These are phyloP conservation scores for Vipera ursinii DNA, from an alignment of 2,797 vertebrate genomes.

Conservation along the genomic window DNA sequence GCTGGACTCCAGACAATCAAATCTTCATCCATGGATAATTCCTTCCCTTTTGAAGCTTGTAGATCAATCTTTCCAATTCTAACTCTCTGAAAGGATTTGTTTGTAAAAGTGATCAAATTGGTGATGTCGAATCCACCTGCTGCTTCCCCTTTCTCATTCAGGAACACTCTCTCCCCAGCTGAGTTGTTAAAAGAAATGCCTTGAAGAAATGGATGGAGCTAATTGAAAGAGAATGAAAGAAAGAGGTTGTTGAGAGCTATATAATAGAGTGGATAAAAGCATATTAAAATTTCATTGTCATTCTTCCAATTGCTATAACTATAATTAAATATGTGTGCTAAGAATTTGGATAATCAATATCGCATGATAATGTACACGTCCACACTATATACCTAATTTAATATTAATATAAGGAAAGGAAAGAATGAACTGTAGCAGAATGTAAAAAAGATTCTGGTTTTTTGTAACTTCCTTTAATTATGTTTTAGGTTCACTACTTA, in stretches of 20 bases:
- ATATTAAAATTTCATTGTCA: background rate
- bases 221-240: background rate
- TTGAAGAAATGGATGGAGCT: background rate
- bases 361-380: background rate
- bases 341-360: too few species aligned
- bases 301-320: background rate
- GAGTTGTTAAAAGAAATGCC: background rate
- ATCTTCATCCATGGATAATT: background rate
- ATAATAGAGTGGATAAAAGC: too few species aligned
- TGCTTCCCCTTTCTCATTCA: too few species aligned
- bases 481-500: background rate
- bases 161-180: background rate
- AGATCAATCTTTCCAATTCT: background rate
- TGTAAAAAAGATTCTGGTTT: too few species aligned
- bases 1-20: background rate
- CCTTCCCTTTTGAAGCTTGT: background rate
- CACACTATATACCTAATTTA: background rate
- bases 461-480: too few species aligned
- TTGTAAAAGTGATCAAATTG: too few species aligned
- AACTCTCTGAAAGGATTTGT: background rate
- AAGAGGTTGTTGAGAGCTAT: background rate
- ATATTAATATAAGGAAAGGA: too few species aligned
- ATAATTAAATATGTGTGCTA: too few species aligned
- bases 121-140: background rate
- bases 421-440: too few species aligned